Evolutionary conservation across 2,113 vertebrate genomes (phyloP).

Genomic region (Percopsis transmontana): DNA sequence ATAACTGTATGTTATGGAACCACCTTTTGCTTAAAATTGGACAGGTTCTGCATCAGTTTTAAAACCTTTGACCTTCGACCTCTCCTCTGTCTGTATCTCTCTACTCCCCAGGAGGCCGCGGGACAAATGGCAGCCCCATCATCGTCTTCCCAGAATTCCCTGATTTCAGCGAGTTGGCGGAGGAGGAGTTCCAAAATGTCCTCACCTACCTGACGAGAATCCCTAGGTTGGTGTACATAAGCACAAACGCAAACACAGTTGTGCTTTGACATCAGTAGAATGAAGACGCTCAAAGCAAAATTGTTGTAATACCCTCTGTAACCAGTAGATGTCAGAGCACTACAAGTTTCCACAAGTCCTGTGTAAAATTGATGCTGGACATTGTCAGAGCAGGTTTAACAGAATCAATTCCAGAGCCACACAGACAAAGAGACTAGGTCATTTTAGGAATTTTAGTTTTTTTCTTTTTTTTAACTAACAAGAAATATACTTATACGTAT

Average conservation of each 20-base stretch:
- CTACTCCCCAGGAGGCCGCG: conserved; percentile 84
- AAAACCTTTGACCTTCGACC: neutral
- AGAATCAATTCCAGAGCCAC: neutral
- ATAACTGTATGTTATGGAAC: too few species aligned
- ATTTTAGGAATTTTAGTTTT: too few species aligned
- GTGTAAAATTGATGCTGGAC: neutral
- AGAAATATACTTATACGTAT: too few species aligned
- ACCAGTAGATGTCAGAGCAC: conserved; percentile 45
- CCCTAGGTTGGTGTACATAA: conserved; percentile 80
- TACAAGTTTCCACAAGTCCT: neutral
- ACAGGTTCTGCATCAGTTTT: too few species aligned
- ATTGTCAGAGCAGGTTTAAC: neutral
- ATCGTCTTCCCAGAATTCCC: conserved; percentile 95
- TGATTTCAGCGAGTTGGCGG: conserved; percentile 86
- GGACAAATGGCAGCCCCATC: conserved; percentile 87
- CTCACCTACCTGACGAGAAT: conserved; percentile 90
- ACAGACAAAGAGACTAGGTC: neutral
- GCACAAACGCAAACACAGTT: neutral
- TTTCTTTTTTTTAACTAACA: too few species aligned
- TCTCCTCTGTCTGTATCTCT: conserved; percentile 4
- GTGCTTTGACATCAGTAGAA: too few species aligned
- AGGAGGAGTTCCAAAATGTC: conserved; percentile 91
- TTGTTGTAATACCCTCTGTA: conserved; percentile 13
- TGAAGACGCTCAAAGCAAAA: neutral
- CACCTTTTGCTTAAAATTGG: too few species aligned